Percentiles rank a stretch among this genome's conserved stretches.
These are phyloP conservation scores for Progne subis DNA, from an alignment of 2,113 vertebrate genomes.

Conservation along the genomic window DNA sequence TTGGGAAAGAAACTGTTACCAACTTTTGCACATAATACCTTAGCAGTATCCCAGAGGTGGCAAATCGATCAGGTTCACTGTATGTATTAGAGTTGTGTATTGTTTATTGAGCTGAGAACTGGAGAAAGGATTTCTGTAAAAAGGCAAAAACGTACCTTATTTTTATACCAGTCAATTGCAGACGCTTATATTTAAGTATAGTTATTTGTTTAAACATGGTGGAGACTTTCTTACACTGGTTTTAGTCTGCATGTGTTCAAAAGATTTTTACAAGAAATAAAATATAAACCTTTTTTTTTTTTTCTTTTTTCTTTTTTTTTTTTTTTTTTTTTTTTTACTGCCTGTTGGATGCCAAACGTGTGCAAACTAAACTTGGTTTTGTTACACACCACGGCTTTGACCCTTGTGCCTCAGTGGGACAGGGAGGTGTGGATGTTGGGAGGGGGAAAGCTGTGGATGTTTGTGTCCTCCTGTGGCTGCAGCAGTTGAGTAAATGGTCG, in stretches of 20 bases:
- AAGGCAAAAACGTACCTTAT: conserved; percentile 76
- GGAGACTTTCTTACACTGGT: conserved; percentile 95
- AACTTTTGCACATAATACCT: conserved; percentile 87
- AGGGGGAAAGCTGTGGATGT: neutral
- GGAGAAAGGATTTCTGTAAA: conserved; percentile 81
- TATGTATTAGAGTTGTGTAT: conserved; percentile 81
- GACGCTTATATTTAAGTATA: conserved; percentile 87
- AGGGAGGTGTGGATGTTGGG: rapidly evolving
- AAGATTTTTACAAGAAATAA: conserved; percentile 95
- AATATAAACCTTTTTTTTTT: conserved; percentile 75
- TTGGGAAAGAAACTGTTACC: neutral
- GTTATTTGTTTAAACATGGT: conserved; percentile 88
- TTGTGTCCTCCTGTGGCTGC: rapidly evolving
- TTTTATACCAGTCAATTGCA: conserved; percentile 88
- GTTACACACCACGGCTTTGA: rapidly evolving
- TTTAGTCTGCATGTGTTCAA: conserved; percentile 96
- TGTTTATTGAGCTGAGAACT: conserved; percentile 80
- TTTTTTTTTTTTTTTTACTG: conserved; percentile 57
- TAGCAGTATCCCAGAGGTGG: conserved; percentile 74
- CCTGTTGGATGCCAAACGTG: neutral
- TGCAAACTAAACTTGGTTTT: neutral
- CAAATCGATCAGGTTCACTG: conserved; percentile 70
- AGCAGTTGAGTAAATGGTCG: rapidly evolving
- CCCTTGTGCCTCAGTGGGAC: neutral
- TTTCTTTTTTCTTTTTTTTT: too few relatives aligned